Conservation (phyloP, 2,797 vertebrate species). For the Cuculus canorus region DNA sequence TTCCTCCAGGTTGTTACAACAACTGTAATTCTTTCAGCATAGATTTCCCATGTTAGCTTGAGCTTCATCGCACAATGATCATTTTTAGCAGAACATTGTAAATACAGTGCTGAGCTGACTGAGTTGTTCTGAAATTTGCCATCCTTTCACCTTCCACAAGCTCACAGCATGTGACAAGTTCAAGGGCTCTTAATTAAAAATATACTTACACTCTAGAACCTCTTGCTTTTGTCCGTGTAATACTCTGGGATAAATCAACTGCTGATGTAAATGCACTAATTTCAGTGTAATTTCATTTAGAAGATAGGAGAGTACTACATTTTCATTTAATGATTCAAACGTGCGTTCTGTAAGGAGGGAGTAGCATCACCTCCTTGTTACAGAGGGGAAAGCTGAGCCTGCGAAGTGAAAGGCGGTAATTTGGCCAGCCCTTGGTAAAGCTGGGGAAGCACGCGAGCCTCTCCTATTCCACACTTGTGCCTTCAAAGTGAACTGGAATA, state of each 20-base stretch:
- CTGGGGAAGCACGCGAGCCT: background rate
- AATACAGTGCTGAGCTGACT: background rate
- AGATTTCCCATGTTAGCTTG: constrained; percentile 15
- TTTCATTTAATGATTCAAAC: background rate
- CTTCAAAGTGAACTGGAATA: background rate
- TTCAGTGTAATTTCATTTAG: background rate
- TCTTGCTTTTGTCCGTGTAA: background rate
- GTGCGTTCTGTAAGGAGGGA: background rate
- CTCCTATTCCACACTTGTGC: background rate
- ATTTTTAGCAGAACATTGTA: background rate
- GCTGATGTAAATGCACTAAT: background rate
- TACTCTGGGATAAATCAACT: background rate
- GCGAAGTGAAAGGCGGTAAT: background rate
- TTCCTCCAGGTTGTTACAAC: background rate
- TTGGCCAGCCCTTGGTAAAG: background rate
- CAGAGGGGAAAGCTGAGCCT: background rate
- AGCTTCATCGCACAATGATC: background rate
- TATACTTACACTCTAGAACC: background rate
- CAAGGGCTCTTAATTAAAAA: constrained; percentile 26
- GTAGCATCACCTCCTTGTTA: background rate
- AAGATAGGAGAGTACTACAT: background rate
- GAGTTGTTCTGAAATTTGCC: background rate
- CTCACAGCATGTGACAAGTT: background rate
- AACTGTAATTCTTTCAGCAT: constrained; percentile 18
- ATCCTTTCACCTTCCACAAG: background rate